Evolutionary conservation across 2,797 vertebrate genomes (phyloP), one percentile per base, ranked within the genome.

Genomic region (Pagetopsis macropterus): DNA sequence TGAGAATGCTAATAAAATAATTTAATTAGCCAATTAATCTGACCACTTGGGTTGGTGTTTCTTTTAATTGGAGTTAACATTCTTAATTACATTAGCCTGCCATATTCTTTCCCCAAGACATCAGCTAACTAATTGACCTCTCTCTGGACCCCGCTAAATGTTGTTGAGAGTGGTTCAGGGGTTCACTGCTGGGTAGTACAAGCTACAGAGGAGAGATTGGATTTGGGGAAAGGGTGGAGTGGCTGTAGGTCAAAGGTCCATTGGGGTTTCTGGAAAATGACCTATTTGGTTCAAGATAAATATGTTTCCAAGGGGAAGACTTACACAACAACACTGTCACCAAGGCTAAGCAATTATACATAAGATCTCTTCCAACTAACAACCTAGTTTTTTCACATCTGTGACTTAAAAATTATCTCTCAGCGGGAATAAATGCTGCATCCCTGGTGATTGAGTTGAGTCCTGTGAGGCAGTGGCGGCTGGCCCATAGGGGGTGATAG

Each of bases 241-340:
- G 52, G n/a, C 16, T 0, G 21, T 41, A 64, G 67, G 74, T 72
- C 59, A 68, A 37, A 65, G 71, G 76, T 9, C 16, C 21, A 66
- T 61, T 51, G 51, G 79, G 68, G 48, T 70, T 66, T 37, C 21
- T 70, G 58, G 37, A 76, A 74, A 66, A 56, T 64, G 1, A 68
- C n/a, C 19, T 64, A 59, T 81, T 65, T 64, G 68, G 49, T 81
- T 74, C 15, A 70, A 72, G 71, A 65, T 65, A 56, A 66, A 75
- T 62, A 56, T 63, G 70, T 59, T 71, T 78, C 65, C 55, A 72
- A 23, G 50, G 65, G 31, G 52, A 78, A 9, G 37, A 61, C 51
- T 79, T 78, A 61, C 70, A 78, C 70, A 79, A 81, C 43, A 56
- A 21, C 51, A 65, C 16, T 16, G 43, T 78, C 64, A 71, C 61